phyloP scores from a whole-genome alignment of 1,140 invertebrate genomes.

The Philopotamus ludificatus region DNA sequence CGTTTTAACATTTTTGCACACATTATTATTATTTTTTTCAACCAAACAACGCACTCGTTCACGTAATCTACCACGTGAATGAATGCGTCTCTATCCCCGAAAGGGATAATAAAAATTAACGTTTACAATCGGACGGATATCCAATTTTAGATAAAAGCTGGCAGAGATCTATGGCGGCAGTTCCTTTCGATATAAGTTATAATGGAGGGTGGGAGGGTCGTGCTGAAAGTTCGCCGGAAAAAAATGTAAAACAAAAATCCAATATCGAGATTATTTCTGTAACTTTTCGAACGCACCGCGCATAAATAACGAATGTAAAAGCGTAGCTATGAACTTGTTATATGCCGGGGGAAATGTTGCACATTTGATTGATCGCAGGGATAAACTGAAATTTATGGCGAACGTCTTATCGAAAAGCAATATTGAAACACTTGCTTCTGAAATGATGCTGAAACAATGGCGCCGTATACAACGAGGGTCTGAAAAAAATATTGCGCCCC shows the following conservation, averaged over 20 bases:
- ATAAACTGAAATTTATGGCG: slow-evolving; percentile 9
- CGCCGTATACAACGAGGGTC: neutral
- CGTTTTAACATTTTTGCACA: no score
- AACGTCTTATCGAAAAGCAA: slow-evolving; percentile 16
- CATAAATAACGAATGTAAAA: neutral
- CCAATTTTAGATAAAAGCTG: no score
- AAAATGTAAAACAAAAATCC: neutral
- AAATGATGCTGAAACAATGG: slow-evolving; percentile 9
- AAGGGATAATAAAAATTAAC: no score
- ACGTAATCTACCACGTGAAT: no score
- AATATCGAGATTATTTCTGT: neutral
- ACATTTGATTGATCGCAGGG: neutral
- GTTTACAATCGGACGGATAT: no score
- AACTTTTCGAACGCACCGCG: neutral
- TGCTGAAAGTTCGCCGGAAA: neutral
- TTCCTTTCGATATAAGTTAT: no score
- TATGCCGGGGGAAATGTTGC: neutral
- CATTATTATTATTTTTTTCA: no score
- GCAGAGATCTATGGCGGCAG: no score
- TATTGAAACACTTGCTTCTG: slow-evolving; percentile 8
- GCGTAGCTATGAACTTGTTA: neutral
- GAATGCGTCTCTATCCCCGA: no score
- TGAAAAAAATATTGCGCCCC: neutral
- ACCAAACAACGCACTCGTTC: no score
- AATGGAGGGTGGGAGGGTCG: neutral